These are phyloP conservation scores for Centruroides vittatus DNA, from an alignment of 1,140 invertebrate genomes.

Conservation along the genomic window DNA sequence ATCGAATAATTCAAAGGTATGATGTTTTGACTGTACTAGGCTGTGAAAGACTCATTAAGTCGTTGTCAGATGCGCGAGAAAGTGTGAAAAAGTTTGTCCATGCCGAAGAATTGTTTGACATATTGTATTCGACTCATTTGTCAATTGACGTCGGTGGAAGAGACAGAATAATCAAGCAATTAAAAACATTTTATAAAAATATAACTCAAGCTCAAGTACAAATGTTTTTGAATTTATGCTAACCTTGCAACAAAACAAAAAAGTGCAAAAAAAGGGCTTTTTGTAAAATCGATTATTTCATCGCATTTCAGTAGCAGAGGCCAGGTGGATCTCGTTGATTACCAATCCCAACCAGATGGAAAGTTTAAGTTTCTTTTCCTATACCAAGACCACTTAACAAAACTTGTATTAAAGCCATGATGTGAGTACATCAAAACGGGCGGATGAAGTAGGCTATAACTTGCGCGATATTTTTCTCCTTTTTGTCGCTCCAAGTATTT, in stretches of 20 bases:
- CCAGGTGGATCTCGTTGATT: constrained; percentile 35
- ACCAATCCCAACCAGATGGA: constrained; percentile 28
- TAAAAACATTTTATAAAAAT: constrained; percentile 7
- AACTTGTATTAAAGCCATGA: constrained; percentile 31
- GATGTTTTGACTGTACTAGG: constrained; percentile 3
- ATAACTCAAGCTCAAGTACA: constrained; percentile 2
- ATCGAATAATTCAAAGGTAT: constrained; percentile 7
- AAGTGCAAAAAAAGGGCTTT: constrained; percentile 1
- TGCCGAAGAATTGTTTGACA: constrained; percentile 8
- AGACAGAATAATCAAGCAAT: constrained; percentile 7
- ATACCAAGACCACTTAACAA: constrained; percentile 34
- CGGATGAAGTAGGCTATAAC: constrained; percentile 25
- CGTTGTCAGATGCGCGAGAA: not conserved
- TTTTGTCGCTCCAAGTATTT: constrained; percentile 26
- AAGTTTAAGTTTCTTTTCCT: constrained; percentile 31
- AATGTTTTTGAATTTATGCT: constrained; percentile 8
- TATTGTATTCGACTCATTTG: constrained; percentile 4
- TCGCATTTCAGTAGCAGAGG: constrained; percentile 16
- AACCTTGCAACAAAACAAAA: too few relatives aligned
- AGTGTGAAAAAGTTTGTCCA: constrained; percentile 4
- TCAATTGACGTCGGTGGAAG: constrained; percentile 6
- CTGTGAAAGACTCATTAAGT: constrained; percentile 5
- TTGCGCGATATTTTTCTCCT: constrained; percentile 28
- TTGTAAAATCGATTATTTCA: constrained; percentile 4
- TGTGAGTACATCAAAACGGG: constrained; percentile 26